Conservation (phyloP, 2,113 vertebrate species). For the Centropus unirufus region DNA sequence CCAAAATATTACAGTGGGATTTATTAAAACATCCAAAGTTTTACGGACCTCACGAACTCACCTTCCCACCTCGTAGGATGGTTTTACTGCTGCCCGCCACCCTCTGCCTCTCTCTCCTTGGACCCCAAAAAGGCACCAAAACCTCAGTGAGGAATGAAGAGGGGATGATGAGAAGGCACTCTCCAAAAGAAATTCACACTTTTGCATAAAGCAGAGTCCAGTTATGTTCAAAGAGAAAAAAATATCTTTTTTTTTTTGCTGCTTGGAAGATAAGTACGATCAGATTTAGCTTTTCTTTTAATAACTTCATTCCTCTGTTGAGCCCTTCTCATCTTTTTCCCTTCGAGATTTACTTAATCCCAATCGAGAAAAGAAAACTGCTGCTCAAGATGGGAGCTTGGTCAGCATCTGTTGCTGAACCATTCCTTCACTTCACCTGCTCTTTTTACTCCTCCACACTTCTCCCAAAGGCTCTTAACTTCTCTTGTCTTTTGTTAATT, state of each 20-base stretch:
- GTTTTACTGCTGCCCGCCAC: not conserved
- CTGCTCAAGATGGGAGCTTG: not conserved
- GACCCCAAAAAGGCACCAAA: accelerated
- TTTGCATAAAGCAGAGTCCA: not conserved
- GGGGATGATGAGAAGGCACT: not conserved
- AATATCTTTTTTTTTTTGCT: not conserved
- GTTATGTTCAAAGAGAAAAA: not conserved
- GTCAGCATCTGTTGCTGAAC: not conserved
- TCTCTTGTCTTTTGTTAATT: not conserved
- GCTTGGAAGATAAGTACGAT: not conserved
- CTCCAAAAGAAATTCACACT: not conserved
- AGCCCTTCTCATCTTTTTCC: not conserved
- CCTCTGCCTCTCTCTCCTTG: not conserved
- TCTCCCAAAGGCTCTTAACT: not conserved
- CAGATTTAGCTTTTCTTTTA: not conserved
- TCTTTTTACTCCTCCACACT: not conserved
- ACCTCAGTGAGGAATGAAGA: not conserved
- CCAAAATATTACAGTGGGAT: not conserved
- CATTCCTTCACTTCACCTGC: not conserved
- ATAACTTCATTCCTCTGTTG: not conserved
- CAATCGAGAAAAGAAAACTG: not conserved
- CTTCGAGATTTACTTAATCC: not conserved
- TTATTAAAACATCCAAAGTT: not conserved
- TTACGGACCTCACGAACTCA: not conserved
- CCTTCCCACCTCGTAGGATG: not conserved